Evolutionary conservation across 2,797 vertebrate genomes (phyloP).

Genomic region (Carapus acus): DNA sequence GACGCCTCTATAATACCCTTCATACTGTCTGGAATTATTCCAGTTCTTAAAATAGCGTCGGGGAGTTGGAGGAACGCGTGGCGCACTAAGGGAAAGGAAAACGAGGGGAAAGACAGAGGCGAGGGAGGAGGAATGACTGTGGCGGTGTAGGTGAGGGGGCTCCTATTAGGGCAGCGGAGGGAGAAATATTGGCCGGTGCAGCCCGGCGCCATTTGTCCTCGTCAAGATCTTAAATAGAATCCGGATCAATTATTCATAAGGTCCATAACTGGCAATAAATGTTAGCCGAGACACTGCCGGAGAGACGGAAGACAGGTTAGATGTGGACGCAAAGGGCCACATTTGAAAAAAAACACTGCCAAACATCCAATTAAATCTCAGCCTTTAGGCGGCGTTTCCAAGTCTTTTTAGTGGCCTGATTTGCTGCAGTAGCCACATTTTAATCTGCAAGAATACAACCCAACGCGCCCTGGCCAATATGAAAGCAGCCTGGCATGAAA

Average conservation of each 20-base stretch:
- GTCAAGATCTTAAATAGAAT: conserved; percentile 72
- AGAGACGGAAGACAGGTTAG: conserved; percentile 40
- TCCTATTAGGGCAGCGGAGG: conserved; percentile 60
- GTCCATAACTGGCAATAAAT: conserved; percentile 68
- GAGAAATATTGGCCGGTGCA: conserved; percentile 63
- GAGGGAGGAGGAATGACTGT: conserved; percentile 51
- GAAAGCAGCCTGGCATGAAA: conserved; percentile 14
- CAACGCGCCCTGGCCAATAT: conserved; percentile 5
- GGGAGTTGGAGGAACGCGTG: conserved; percentile 34
- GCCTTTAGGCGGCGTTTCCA: conserved; percentile 40
- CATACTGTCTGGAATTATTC: conserved; percentile 48
- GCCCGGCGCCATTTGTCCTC: conserved; percentile 64
- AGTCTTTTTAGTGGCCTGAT: conserved; percentile 33
- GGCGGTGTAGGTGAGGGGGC: conserved; percentile 40
- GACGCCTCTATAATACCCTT: conserved; percentile 44
- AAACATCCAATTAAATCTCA: conserved; percentile 43
- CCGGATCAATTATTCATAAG: conserved; percentile 68
- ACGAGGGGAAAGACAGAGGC: conserved; percentile 29
- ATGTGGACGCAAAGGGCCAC: conserved; percentile 23
- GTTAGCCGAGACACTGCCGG: conserved; percentile 59
- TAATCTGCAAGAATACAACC: conserved; percentile 28
- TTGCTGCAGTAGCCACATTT: conserved; percentile 14
- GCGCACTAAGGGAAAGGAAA: conserved; percentile 39
- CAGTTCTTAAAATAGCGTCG: conserved; percentile 63
- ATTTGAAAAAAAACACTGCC: conserved; percentile 48